Evolutionary conservation across 2,888 invertebrate genomes (phyloP), one percentile per base, ranked within the genome.

Genomic region (Tigriopus californicus): DNA sequence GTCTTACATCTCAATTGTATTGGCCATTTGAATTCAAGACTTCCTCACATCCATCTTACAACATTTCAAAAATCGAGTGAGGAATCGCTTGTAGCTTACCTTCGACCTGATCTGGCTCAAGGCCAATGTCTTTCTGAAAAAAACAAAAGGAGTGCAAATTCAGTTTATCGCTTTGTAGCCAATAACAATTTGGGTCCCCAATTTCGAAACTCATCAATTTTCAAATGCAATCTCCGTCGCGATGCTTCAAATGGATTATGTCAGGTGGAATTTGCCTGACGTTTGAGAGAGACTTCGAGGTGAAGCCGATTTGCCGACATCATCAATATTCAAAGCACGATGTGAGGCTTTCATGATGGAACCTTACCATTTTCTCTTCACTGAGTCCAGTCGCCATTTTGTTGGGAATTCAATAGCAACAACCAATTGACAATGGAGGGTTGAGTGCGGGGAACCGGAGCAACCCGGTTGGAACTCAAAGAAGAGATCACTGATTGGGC

Each of bases 351-450:
- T 33, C 33, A 33, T 8, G 8, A 33, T 33, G 33, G 33, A 47
- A 20, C 24, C 47, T 25, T 54, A 54, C 54, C 54, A 54, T 54
- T 33, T 41, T 54, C 15, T 54, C 54, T 54, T 54, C 54, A 33
- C 54, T 54, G 18, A 54, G 33, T 41, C 54, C 54, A 54, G 54
- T 54, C 18, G 54, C 54, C 54, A 54, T 54, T 41, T 41, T 54
- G 33, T 8, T 33, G 33, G 33, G 33, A 33, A 8, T 3, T 5
- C 8, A 33, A 33, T 33, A 33, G 33, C 4, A 33, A 33, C 33
- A 8, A 33, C 33, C 33, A 33, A 3, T 33, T 33, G 33, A 8
- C 4, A 33, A 33, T 33, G 33, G 33, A 33, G 33, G 33, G 33
- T 33, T 33, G 33, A 33, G 3, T n/a, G n/a, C 3, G 33, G 33